Percentiles rank a stretch among this genome's conserved stretches.
Conservation (phyloP, 92 coral and sea anemone species). For the Phenganax marumi region DNA sequence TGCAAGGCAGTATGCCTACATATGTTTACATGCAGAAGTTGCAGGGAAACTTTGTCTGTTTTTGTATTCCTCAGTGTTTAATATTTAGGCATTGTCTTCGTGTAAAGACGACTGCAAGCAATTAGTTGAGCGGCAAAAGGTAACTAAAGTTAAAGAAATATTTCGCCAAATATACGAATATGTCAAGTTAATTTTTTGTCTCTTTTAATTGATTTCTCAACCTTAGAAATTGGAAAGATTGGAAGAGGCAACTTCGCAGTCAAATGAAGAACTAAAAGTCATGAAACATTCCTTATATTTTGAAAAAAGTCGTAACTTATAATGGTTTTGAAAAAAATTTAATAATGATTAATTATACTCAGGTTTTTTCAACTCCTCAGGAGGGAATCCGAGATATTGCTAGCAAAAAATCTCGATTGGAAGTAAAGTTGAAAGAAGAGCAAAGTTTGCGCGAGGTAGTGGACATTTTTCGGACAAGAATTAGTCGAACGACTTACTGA, state of each 20-base stretch:
- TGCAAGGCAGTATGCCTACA: background rate
- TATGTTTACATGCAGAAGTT: background rate
- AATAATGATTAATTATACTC: background rate
- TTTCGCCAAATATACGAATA: background rate
- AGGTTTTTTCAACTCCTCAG: background rate
- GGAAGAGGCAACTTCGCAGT: constrained; percentile 21
- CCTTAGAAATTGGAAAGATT: constrained; percentile 7
- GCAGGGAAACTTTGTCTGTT: background rate
- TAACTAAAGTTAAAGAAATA: background rate
- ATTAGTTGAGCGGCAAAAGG: constrained; percentile 20
- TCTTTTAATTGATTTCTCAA: background rate
- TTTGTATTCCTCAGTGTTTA: constrained; percentile 5
- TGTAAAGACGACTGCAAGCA: constrained; percentile 25
- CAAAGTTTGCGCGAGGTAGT: constrained; percentile 21
- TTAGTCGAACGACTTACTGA: background rate
- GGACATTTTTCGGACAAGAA: background rate
- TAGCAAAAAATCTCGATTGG: constrained; percentile 37
- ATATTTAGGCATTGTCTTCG: constrained; percentile 10
- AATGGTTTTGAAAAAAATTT: background rate
- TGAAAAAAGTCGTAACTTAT: background rate
- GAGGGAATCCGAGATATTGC: constrained; percentile 39
- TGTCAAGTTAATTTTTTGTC: background rate
- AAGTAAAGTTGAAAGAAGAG: constrained; percentile 28
- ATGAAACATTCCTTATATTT: background rate
- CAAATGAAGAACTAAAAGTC: constrained; percentile 21